Evolutionary conservation across 2,797 vertebrate species (phyloP), one percentile per base, ranked within the genome.

Genomic region (Buphagus erythrorhynchus): DNA sequence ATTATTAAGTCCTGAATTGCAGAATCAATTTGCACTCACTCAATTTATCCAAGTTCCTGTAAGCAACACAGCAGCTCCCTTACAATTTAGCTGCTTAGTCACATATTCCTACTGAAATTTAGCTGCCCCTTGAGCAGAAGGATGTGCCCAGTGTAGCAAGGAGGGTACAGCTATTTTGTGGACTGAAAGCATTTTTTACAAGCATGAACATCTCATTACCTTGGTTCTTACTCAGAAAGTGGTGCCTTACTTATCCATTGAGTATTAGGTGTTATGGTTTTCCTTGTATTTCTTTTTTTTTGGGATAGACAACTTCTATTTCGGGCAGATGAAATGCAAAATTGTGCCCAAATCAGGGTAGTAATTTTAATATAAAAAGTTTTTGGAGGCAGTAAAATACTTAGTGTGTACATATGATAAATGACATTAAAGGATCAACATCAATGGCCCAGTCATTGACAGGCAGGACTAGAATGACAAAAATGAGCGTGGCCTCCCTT

Each of bases 141-240:
- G 29, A 16, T 25, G 11, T 7, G 10, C 10, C 11, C 24, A 35
- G 16, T 6, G 3, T 18, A 92, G 25, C 3, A 17, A 14, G 0
- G 6, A 21, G 3, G 9, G 2, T 6, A 31, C 8, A 16, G 22
- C 7, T 21, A 4, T 35, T 71, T 43, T 52, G 46, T 58, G 29
- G 51, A 16, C 25, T 38, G 38, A 31, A 72, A 90, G 11, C 2
- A 2, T 26, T 42, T 58, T 54, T 63, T 8, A 19, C 19, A 68
- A 49, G 9, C 13, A 18, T 3, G 5, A 65, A 25, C 0, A n/a
- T 7, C 15, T 7, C 5, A 65, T 8, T 22, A n/a, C 13, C 31
- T 77, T 11, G 0, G 33, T 29, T 69, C 8, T 46, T 40, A 66
- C 8, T 67, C 54, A 72, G 8, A 6, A 58, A 82, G 31, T 12